phyloP scores from a whole-genome alignment of 1,140 invertebrate genomes.

The Neodiprion fabricii region DNA sequence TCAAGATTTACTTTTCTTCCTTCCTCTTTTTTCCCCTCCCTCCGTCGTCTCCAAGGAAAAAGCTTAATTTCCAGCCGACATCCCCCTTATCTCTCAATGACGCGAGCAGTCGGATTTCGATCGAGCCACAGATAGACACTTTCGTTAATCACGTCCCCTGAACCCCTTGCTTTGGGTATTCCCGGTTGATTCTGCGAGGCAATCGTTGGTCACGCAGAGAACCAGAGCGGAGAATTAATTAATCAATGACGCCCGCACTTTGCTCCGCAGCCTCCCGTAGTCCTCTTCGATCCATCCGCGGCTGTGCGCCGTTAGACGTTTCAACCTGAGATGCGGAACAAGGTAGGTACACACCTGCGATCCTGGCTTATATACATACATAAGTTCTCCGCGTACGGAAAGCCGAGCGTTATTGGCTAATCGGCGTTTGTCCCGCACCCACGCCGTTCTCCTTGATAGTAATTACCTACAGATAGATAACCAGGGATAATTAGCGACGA shows the following conservation, averaged over 20 bases:
- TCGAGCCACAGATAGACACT: too few species aligned
- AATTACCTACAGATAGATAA: neutral
- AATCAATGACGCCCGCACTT: slow-evolving; percentile 2
- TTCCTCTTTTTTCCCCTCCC: slow-evolving; percentile 16
- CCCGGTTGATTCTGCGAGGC: neutral
- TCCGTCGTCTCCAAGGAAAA: neutral
- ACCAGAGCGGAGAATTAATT: neutral
- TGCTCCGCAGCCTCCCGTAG: neutral
- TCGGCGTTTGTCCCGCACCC: too few species aligned
- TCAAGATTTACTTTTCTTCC: slow-evolving; percentile 9
- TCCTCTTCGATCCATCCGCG: neutral
- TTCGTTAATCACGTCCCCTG: too few species aligned
- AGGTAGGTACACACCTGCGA: neutral
- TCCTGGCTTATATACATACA: too few species aligned
- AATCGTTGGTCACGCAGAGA: neutral
- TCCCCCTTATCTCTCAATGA: neutral
- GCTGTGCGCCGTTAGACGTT: neutral
- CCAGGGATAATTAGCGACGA: neutral
- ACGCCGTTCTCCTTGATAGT: neutral
- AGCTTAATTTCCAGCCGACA: neutral
- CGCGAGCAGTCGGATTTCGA: too few species aligned
- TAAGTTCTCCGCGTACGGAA: too few species aligned
- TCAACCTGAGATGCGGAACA: neutral
- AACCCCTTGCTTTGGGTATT: too few species aligned
- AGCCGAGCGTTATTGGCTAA: too few species aligned